Conservation (phyloP, 1,140 invertebrate genomes). For the Chelonus insularis region DNA sequence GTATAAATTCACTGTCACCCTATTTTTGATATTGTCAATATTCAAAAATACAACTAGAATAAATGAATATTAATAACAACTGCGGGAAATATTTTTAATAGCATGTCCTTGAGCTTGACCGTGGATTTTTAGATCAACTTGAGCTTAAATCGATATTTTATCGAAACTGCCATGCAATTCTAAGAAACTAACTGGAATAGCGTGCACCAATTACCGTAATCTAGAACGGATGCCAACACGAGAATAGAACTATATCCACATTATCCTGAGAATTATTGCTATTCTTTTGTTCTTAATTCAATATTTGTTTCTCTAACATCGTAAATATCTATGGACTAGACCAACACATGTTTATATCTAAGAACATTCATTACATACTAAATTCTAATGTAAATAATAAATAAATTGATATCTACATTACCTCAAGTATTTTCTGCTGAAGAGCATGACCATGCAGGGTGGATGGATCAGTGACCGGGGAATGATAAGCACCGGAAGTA, state of each 20-base stretch:
- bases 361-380: too few species aligned
- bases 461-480: conserved; percentile 34
- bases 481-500: conserved; percentile 53
- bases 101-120: conserved; percentile 15
- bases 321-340: too few species aligned
- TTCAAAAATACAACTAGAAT: too few species aligned
- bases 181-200: conserved; percentile 7
- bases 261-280: too few species aligned
- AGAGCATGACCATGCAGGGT: conserved; percentile 58
- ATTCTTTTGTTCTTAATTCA: too few species aligned
- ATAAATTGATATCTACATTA: conserved; percentile 42
- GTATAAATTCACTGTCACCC: too few species aligned
- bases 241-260: background rate
- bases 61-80: background rate
- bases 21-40: too few species aligned
- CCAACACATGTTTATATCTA: too few species aligned
- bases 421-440: conserved; percentile 64
- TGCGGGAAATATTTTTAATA: background rate
- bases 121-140: conserved; percentile 1
- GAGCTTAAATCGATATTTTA: conserved; percentile 2
- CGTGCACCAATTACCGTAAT: conserved; percentile 17
- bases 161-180: conserved; percentile 5
- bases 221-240: background rate
- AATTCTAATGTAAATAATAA: background rate
- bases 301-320: too few species aligned